Base-by-base conservation (phyloP, 1,140 invertebrate species). In the Caenorhabditis latens region DNA sequence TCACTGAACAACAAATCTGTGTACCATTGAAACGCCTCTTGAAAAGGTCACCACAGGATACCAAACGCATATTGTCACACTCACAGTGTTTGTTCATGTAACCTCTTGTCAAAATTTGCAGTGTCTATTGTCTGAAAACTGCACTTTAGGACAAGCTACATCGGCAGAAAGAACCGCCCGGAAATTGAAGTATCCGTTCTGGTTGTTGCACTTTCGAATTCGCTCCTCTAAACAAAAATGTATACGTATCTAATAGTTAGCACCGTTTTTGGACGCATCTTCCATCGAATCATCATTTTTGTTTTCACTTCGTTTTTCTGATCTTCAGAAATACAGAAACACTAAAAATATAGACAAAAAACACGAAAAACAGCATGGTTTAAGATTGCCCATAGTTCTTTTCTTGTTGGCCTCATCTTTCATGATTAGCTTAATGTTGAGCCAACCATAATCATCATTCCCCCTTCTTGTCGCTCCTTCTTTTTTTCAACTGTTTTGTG, bases 41-140 rank as follows among this genome's bases (percentile, higher is more conserved):
- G 46, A 50, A 32, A 63, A n/a, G 46, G 71, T 79, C 71, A 79
- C 71, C 46, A 79, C 71, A 50, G 71, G 71, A 50, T 50, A 79
- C 71, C 71, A 61, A 71, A 32, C 32, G 32, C 32, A 32, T 32
- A 79, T 79, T 79, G 46, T 50, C 71, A 79, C 71, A 50, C 46
- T 50, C 46, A 43, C 46, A 19, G 13, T 79, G 19, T 79, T 79
- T 79, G 71, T 79, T 79, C 65, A 32, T 79, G 71, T 24, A 79
- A 79, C 43, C 71, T 71, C 71, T 79, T 79, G 71, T 50, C 46
- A 53, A 79, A 50, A 50, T 79, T 48, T n/a, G 65, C 65, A 71
- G 43, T 46, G 65, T 24, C 46, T 79, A 79, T 79, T 79, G 71
- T 79, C 71, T 79, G 71, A 48, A 71, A 71, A 21, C 11, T 65